These are phyloP conservation scores for Drosophila seclusa DNA, from an alignment of 2,888 invertebrate species.

Conservation along the genomic window DNA sequence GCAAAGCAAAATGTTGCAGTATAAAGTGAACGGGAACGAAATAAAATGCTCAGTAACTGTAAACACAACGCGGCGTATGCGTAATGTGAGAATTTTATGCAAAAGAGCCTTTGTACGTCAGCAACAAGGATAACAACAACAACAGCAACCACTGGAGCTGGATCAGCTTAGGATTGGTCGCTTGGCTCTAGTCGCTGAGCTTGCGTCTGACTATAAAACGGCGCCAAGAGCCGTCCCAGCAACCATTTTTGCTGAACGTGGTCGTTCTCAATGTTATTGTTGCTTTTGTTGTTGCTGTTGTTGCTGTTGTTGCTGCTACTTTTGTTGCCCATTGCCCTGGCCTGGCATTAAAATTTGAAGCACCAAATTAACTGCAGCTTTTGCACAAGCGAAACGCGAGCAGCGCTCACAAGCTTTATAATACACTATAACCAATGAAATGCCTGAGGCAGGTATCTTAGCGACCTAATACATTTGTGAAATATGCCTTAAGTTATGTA, in stretches of 20 bases:
- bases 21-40: constrained; percentile 56
- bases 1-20: constrained; percentile 49
- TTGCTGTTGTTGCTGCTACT: constrained; percentile 30
- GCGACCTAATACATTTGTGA: constrained; percentile 6
- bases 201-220: constrained; percentile 72
- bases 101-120: constrained; percentile 58
- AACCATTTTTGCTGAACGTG: constrained; percentile 67
- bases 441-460: constrained; percentile 12
- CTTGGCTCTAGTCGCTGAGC: constrained; percentile 59
- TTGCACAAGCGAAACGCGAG: constrained; percentile 70
- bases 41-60: constrained; percentile 78
- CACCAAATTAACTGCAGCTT: constrained; percentile 82
- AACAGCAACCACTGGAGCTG: constrained; percentile 1
- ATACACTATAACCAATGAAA: constrained; percentile 55
- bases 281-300: constrained; percentile 35
- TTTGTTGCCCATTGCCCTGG: constrained; percentile 51
- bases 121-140: constrained; percentile 33
- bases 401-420: constrained; percentile 61
- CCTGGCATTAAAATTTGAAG: constrained; percentile 76
- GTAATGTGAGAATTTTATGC: constrained; percentile 80
- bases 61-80: constrained; percentile 78
- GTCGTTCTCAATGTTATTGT: constrained; percentile 59
- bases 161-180: constrained; percentile 53
- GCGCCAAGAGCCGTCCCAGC: constrained; percentile 64
- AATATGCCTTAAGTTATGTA: not conserved